Evolutionary conservation across 2,888 invertebrate species (phyloP), one percentile per base, ranked within the genome.

Genomic region (Venusia cambrica): DNA sequence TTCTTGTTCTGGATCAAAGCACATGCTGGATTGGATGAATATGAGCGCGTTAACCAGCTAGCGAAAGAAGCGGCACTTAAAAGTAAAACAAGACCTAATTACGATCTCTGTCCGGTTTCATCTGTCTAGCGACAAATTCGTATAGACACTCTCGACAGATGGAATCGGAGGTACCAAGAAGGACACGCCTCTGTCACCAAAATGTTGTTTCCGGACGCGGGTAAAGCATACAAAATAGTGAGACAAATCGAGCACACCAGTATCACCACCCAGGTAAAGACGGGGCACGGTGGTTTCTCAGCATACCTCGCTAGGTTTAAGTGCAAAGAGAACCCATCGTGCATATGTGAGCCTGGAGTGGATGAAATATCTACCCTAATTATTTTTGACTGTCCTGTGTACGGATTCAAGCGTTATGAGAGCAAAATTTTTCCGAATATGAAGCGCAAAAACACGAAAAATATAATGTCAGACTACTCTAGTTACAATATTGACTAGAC

Each of bases 11-110:
- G 40, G 36, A 13, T 36, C 0, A 41, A 29, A 5, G 40, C 40
- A 0, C 40, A 36, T 7, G 40, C 24, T 0, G 40, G 40, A 1
- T 7, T 40, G 1, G 22, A 15, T 4, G 41, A 33, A 0, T 33
- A 33, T n/a, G 36, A 42, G 6, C 7, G 38, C 2, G 37, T 27
- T 2, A 30, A 42, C 14, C 4, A 28, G n/a, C 20, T 40, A 0
- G 40, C 36, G 4, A 41, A 41, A 15, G 13, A 29, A 0, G 37
- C 42, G 0, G 42, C 42, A 3, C 12, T 20, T 0, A 9, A n/a
- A 1, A 0, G 9, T 0, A 42, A 38, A 6, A 40, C 7, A 0
- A 10, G 1, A 3, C 21, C 40, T 1, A 3, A 15, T 2, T 40
- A 35, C 5, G 37, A 38, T 0, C 0, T 1, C 0, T 29, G 30